Conservation (phyloP, 2,888 invertebrate genomes). For the Parnassius smintheus region DNA sequence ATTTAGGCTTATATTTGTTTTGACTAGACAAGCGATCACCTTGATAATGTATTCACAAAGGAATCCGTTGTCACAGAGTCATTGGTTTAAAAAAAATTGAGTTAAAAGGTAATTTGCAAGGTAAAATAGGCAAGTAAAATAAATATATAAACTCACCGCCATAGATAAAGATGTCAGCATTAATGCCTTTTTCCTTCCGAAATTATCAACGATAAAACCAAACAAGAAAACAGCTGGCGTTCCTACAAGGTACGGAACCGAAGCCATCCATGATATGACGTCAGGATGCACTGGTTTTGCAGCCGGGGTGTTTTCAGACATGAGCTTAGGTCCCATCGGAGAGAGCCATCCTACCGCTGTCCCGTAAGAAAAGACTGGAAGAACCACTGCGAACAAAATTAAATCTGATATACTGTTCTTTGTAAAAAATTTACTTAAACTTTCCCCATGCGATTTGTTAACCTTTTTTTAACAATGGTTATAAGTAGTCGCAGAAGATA, state of each 20-base stretch:
- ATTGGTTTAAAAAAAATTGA: too few relatives aligned
- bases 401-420: neutral
- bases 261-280: constrained; percentile 80
- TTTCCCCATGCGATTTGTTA: too few relatives aligned
- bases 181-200: constrained; percentile 75
- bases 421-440: too few relatives aligned
- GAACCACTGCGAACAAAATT: constrained; percentile 63
- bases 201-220: constrained; percentile 75
- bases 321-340: constrained; percentile 76
- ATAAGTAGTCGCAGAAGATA: too few relatives aligned
- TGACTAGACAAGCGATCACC: too few relatives aligned
- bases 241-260: constrained; percentile 78
- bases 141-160: constrained; percentile 52
- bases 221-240: constrained; percentile 77
- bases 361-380: constrained; percentile 79
- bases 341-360: constrained; percentile 81
- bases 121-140: too few relatives aligned
- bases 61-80: too few relatives aligned
- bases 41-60: too few relatives aligned
- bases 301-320: constrained; percentile 66
- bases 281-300: constrained; percentile 64
- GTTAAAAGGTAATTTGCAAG: too few relatives aligned
- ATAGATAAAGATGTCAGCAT: constrained; percentile 67
- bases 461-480: too few relatives aligned
- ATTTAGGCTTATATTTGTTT: too few relatives aligned